Base-by-base conservation (phyloP, 2,797 vertebrate species). In the Thunnus albacares region DNA sequence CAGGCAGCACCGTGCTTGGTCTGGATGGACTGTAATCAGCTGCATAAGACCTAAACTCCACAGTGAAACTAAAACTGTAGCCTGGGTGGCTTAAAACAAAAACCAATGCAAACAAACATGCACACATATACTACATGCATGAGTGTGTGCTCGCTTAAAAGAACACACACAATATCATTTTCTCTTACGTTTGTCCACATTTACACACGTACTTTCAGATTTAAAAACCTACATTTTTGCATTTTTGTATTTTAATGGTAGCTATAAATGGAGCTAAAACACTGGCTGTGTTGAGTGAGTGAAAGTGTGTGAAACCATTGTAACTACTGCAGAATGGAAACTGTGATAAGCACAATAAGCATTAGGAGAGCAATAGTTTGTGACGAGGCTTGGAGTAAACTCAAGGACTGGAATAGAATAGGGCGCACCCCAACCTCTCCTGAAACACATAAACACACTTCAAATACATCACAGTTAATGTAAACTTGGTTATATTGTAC, bases 11-110 rank as follows among this genome's bases (percentile, higher is more conserved):
- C 38, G 3, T 81, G 79, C 68, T 49, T 8, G 15, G 75, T 68
- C 62, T 73, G 58, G 69, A 55, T 69, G 74, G 80, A 78, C 84
- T 90, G 74, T 90, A 90, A 92, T 92, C 86, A 74, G 81, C 87
- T 78, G 38, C 72, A 63, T 52, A 77, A 66, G 38, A 79, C 63
- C 64, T 33, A 20, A 62, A 70, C 79, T 57, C 35, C 75, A 68
- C 56, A 24, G 45, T 52, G 24, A 61, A 78, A 60, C 71, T 67
- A 62, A 68, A 80, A 77, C 49, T 73, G 61, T 41, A 76, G 62
- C 67, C 73, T 65, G 58, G 60, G 49, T 58, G 62, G 68, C 64
- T 75, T 15, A 47, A 82, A 78, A 74, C 45, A 79, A 80, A 84
- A 66, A 69, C 7, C 13, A 3, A 10, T 45, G 13, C 18, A 71